These are phyloP conservation scores for Ctenosaura bakeri DNA, from an alignment of 2,797 vertebrate species.

Conservation along the genomic window DNA sequence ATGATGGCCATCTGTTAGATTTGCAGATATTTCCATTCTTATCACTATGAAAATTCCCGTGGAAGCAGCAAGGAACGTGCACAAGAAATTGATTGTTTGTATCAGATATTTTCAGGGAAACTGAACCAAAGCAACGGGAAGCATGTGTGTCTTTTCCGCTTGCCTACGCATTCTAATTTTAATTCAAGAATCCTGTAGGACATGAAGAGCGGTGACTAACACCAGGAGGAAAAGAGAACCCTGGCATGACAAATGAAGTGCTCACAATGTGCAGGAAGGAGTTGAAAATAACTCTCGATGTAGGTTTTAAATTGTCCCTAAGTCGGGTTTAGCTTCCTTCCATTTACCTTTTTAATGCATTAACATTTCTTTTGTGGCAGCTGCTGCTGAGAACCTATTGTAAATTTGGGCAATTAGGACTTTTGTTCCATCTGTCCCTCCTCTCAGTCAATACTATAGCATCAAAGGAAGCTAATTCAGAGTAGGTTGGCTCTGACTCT, in stretches of 20 bases:
- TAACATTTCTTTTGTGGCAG: constrained; percentile 84
- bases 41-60: constrained; percentile 51
- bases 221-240: constrained; percentile 70
- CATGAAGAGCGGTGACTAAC: constrained; percentile 60
- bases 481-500: constrained; percentile 71
- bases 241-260: constrained; percentile 69
- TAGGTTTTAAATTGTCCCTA: constrained; percentile 75
- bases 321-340: constrained; percentile 79
- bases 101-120: constrained; percentile 62
- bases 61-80: constrained; percentile 53
- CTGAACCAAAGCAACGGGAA: constrained; percentile 46
- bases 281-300: constrained; percentile 68
- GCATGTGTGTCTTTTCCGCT: constrained; percentile 50
- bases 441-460: constrained; percentile 79
- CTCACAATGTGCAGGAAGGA: constrained; percentile 74
- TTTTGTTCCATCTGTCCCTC: constrained; percentile 82
- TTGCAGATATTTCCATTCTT: constrained; percentile 43
- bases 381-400: constrained; percentile 82
- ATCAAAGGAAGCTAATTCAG: constrained; percentile 82
- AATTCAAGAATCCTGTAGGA: constrained; percentile 65
- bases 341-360: constrained; percentile 81
- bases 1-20: constrained; percentile 64
- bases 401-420: constrained; percentile 83
- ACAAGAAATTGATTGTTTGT: constrained; percentile 57
- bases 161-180: constrained; percentile 62